A percentile compares a stretch with the other conserved stretches of the same genome.
phyloP scores from a whole-genome alignment of 2,888 invertebrate genomes.

The Ellobium chinense region DNA sequence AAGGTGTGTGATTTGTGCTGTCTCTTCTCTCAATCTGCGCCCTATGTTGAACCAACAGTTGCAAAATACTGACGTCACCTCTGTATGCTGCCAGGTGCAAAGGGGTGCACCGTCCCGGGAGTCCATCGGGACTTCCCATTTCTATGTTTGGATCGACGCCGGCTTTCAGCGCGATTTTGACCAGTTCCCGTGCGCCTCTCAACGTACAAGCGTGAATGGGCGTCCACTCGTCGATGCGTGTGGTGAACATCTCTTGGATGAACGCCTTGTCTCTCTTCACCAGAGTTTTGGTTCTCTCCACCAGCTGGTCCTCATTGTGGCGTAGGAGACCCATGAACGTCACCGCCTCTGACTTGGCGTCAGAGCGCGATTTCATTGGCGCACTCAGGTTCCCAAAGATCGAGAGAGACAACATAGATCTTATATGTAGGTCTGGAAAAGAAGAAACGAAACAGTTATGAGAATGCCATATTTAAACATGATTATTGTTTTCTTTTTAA shows the following conservation, averaged over 20 bases:
- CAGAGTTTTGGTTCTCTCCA: constrained; percentile 59
- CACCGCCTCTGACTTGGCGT: constrained; percentile 55
- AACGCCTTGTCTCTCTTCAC: constrained; percentile 59
- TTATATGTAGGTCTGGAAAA: not conserved
- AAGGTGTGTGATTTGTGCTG: constrained; percentile 56
- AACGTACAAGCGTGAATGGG: constrained; percentile 71
- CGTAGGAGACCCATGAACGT: constrained; percentile 62
- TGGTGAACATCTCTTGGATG: constrained; percentile 58
- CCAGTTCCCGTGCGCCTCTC: constrained; percentile 65
- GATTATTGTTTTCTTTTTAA: too few species aligned
- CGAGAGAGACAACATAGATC: not conserved
- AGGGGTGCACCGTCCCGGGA: constrained; percentile 66
- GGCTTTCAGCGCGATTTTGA: constrained; percentile 64
- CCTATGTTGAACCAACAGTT: constrained; percentile 62
- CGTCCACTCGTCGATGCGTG: constrained; percentile 70
- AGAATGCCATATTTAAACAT: too few species aligned
- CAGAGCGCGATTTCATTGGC: constrained; percentile 32
- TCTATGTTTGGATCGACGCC: constrained; percentile 65
- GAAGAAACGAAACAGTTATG: not conserved
- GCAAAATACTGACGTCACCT: constrained; percentile 69
- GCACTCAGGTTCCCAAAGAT: not conserved
- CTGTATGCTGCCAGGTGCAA: constrained; percentile 71
- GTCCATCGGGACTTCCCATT: constrained; percentile 67
- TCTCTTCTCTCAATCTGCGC: constrained; percentile 62
- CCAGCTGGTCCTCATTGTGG: constrained; percentile 64